A percentile compares a stretch with the other conserved stretches of the same genome.
Evolutionary conservation across 2,113 vertebrate genomes (phyloP).

Genomic region (Nipponia nippon): DNA sequence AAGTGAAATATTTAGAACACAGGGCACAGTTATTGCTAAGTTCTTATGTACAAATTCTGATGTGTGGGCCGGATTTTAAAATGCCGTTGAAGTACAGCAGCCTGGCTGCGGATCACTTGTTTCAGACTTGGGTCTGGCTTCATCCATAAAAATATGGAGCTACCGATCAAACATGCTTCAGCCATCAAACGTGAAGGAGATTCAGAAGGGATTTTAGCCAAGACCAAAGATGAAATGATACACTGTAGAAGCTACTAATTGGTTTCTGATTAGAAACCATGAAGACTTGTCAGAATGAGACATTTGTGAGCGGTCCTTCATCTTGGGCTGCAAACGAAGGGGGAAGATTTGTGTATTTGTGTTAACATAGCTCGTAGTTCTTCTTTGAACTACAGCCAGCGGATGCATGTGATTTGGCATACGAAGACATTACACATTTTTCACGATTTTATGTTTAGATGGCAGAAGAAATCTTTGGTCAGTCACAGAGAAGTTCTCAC

Average conservation of each 20-base stretch:
- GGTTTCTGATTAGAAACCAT: background rate
- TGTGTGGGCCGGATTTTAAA: background rate
- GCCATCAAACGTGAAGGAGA: background rate
- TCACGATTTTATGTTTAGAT: background rate
- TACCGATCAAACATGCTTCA: background rate
- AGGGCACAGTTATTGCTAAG: background rate
- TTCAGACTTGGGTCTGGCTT: background rate
- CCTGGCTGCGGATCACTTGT: background rate
- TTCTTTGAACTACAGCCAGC: background rate
- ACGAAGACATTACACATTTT: accelerated
- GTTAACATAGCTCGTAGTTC: background rate
- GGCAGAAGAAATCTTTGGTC: background rate
- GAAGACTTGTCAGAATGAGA: background rate
- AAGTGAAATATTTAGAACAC: background rate
- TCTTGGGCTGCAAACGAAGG: background rate
- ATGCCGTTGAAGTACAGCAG: background rate
- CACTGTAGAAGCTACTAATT: background rate
- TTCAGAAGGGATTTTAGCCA: background rate
- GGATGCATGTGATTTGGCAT: background rate
- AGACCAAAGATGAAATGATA: background rate
- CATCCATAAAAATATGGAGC: background rate
- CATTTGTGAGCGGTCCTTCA: background rate
- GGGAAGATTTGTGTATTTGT: background rate
- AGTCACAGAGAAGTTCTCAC: background rate
- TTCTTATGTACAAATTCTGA: background rate